Percentiles rank a stretch among this genome's conserved stretches.
Conservation (phyloP, 2,888 invertebrate species). For the Bimastos eiseni region DNA sequence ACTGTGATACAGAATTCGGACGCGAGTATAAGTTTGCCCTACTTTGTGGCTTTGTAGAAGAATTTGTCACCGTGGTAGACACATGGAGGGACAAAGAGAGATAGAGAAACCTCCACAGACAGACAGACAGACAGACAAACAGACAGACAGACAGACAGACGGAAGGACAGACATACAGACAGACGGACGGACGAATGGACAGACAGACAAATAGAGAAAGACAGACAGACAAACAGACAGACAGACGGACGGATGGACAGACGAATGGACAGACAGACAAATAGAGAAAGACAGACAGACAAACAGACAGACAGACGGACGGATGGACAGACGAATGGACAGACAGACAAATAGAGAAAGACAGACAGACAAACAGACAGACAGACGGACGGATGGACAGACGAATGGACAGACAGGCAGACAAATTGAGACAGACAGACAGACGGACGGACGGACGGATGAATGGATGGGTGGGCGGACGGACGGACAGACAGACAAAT, state of each 20-base stretch:
- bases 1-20: neutral
- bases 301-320: neutral
- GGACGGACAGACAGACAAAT: neutral
- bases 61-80: neutral
- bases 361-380: neutral
- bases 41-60: too few species aligned
- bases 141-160: neutral
- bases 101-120: neutral
- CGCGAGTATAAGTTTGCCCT: too few species aligned
- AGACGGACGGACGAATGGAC: neutral
- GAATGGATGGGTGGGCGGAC: too few species aligned
- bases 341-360: neutral
- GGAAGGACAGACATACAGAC: too few species aligned
- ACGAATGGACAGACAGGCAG: neutral
- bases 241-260: neutral
- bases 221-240: neutral
- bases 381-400: neutral
- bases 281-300: neutral
- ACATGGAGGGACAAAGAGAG: neutral
- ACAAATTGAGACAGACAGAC: conserved; percentile 8
- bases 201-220: neutral
- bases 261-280: neutral
- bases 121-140: neutral
- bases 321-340: neutral
- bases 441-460: neutral